Base-by-base conservation (phyloP, 2,113 vertebrate genomes). In the Leptobrachium ailaonicum region DNA sequence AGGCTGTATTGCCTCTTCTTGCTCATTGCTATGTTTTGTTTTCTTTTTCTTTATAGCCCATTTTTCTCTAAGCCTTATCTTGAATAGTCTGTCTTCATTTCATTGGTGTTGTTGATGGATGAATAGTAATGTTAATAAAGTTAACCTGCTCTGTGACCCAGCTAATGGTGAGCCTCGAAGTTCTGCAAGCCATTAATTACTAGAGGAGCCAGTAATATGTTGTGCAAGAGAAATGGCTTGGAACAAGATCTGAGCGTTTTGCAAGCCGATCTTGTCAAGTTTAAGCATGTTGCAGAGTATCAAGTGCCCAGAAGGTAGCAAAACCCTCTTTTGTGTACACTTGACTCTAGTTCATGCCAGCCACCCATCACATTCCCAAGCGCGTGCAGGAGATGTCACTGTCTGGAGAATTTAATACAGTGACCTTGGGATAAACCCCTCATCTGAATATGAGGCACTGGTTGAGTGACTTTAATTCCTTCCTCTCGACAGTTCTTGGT, bases 211-310 rank as follows among this genome's bases (percentile, higher is more conserved):
- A 2, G 62, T 64, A 40, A 20, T 32, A 1, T 40, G 32, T 45
- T 45, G 43, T 70, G 41, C 40, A 41, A 67, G 20, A 67, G 11
- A 41, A 70, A 70, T 40, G 56, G 58, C 6, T 42, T 71, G 68
- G 20, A 70, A 78, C 76, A 63, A 12, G 56, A 71, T 63, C 43
- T 50, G 20, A 40, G 12, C 76, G 50, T 1, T 40, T 4, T 41
- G 76, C 67, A 78, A 78, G 68, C 42, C 41, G 76, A 78, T 78
- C 76, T 14, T 63, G 40, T 71, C 69, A 12, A 40, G 2, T 63
- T 77, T 62, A 77, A 62, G 40, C 66, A 43, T 53, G 20, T 50
- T 43, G 69, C 44, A 41, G 58, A 45, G 41, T 70, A 78, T 78
- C 76, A 63, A 41, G 76, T 77, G 41, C 53, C 50, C 44, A 6